Evolutionary conservation across 1,140 invertebrate genomes (phyloP).

Genomic region (Trichonephila clavata): DNA sequence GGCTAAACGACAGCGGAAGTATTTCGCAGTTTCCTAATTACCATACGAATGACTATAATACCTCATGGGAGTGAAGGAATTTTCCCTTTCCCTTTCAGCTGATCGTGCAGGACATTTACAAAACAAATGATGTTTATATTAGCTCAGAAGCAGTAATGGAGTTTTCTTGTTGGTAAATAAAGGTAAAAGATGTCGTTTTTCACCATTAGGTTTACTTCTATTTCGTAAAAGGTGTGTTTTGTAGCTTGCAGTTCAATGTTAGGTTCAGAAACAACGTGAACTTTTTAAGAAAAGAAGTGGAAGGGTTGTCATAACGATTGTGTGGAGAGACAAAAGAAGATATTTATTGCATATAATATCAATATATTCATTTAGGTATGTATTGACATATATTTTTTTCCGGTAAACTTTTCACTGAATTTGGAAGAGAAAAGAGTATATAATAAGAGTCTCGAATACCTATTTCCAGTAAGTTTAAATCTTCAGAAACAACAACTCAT

Average conservation of each 20-base stretch:
- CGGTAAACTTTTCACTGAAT: no score
- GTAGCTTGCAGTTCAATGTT: not conserved
- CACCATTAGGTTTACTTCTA: conserved; percentile 39
- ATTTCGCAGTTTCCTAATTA: conserved; percentile 50
- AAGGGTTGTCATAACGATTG: no score
- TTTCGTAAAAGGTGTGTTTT: not conserved
- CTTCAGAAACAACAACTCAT: no score
- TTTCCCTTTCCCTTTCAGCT: conserved; percentile 27
- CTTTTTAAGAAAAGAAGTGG: no score
- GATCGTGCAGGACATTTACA: conserved; percentile 62
- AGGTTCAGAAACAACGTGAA: not conserved
- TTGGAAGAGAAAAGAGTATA: no score
- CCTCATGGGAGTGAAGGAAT: not conserved
- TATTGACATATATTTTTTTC: no score
- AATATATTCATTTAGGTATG: no score
- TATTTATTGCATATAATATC: no score
- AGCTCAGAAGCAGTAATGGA: conserved; percentile 32
- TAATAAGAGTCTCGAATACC: no score
- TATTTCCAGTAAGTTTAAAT: no score
- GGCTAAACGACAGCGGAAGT: conserved; percentile 39
- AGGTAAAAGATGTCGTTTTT: conserved; percentile 64
- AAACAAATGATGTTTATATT: conserved; percentile 65
- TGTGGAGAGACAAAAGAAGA: no score
- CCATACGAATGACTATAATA: conserved; percentile 50
- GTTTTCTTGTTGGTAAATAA: conserved; percentile 64